Evolutionary conservation across 2,113 vertebrate genomes (phyloP).

Genomic region (Etheostoma cragini): DNA sequence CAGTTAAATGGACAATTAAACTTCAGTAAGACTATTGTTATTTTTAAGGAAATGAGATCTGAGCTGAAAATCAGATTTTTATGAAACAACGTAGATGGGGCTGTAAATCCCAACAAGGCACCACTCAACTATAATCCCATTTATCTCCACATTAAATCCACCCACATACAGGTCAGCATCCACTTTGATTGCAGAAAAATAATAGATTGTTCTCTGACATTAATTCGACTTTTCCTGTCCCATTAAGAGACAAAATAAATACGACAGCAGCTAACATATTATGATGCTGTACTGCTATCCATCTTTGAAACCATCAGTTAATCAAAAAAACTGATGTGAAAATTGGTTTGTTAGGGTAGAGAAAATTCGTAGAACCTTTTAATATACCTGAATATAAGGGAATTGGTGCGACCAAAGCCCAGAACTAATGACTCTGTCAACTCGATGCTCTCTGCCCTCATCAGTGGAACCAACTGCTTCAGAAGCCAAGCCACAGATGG

Average conservation of each 20-base stretch:
- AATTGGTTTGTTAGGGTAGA: neutral
- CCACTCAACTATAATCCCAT: slow-evolving; percentile 69
- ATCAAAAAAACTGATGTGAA: neutral
- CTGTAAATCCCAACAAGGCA: slow-evolving; percentile 87
- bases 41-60: slow-evolving; percentile 34
- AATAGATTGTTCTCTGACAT: slow-evolving; percentile 74
- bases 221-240: slow-evolving; percentile 67
- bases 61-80: slow-evolving; percentile 24
- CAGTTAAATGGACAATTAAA: neutral
- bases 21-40: neutral
- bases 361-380: neutral
- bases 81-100: slow-evolving; percentile 46
- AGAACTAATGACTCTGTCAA: slow-evolving; percentile 97
- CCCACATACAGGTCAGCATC: slow-evolving; percentile 51
- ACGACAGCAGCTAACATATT: neutral
- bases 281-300: neutral
- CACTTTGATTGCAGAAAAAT: slow-evolving; percentile 35
- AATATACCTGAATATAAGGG: slow-evolving; percentile 95
- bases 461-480: slow-evolving; percentile 96
- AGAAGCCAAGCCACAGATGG: slow-evolving; percentile 95
- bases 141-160: slow-evolving; percentile 56
- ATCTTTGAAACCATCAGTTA: neutral
- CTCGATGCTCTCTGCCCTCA: slow-evolving; percentile 98
- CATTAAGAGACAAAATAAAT: slow-evolving; percentile 18
- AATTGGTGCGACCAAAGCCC: slow-evolving; percentile 97